A percentile compares a stretch with the other conserved stretches of the same genome.
These are phyloP conservation scores for Galago senegalensis DNA, from an alignment of 2,797 vertebrate genomes.

Conservation along the genomic window DNA sequence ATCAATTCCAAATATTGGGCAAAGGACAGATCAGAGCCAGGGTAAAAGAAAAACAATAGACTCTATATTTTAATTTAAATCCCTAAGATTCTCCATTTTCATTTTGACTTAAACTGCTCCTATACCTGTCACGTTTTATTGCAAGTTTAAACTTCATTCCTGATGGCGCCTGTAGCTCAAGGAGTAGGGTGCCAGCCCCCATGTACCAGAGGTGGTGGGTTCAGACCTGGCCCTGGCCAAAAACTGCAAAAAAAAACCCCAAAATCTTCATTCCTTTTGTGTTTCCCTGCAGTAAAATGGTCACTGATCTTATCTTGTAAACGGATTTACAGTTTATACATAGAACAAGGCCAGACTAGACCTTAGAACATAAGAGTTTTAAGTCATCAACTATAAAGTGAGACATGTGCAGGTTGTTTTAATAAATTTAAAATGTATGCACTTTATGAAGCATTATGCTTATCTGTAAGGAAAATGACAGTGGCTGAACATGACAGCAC, in stretches of 20 bases:
- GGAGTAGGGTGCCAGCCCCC: too few relatives aligned
- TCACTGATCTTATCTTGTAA: not conserved
- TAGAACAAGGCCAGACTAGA: not conserved
- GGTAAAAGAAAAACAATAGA: not conserved
- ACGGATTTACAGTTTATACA: not conserved
- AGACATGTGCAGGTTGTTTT: not conserved
- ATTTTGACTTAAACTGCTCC: not conserved
- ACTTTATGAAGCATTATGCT: not conserved
- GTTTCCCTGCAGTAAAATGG: not conserved
- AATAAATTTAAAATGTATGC: not conserved
- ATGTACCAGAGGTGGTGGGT: too few relatives aligned
- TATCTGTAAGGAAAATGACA: not conserved
- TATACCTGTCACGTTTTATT: not conserved
- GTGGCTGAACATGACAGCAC: not conserved
- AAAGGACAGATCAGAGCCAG: conserved; percentile 20
- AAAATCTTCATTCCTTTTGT: not conserved
- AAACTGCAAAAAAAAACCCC: too few relatives aligned
- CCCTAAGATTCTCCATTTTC: not conserved
- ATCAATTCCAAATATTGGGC: not conserved
- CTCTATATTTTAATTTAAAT: not conserved
- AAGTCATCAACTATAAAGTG: not conserved
- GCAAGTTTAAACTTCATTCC: not conserved
- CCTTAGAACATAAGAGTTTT: not conserved
- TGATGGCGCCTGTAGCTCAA: not conserved
- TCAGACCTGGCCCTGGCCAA: too few relatives aligned